A percentile compares a stretch with the other conserved stretches of the same genome.
Conservation (phyloP, 2,888 invertebrate species). For the Brassicogethes aeneus region DNA sequence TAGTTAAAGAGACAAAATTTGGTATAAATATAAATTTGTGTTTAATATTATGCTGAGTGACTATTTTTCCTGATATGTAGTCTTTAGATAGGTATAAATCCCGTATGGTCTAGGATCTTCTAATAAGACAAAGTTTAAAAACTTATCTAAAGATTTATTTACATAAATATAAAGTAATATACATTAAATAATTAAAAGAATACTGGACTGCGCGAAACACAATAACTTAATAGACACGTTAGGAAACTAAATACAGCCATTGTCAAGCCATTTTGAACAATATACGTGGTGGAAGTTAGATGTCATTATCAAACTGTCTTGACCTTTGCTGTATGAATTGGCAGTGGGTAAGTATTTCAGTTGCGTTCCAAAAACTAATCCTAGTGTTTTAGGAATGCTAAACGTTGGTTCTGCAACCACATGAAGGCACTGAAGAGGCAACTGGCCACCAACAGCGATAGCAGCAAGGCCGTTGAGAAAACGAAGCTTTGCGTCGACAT, state of each 20-base stretch:
- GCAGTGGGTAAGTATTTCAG: not conserved
- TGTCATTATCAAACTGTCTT: too few species aligned
- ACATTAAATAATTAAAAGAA: not conserved
- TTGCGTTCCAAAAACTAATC: not conserved
- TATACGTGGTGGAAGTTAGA: too few species aligned
- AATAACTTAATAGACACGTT: not conserved
- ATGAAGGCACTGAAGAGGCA: slow-evolving; percentile 45
- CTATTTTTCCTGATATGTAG: too few species aligned
- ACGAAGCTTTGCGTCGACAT: slow-evolving; percentile 56
- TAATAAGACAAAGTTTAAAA: not conserved
- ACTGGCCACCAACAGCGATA: slow-evolving; percentile 51
- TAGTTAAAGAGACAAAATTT: too few species aligned
- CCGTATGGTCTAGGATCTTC: too few species aligned
- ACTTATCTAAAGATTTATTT: not conserved
- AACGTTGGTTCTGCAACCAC: slow-evolving; percentile 43
- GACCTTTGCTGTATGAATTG: too few species aligned
- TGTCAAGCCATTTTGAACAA: too few species aligned
- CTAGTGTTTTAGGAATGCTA: slow-evolving; percentile 1
- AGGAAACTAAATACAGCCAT: too few species aligned
- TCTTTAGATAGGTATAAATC: too few species aligned
- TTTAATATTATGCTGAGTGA: too few species aligned
- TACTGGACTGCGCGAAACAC: not conserved
- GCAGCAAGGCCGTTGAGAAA: slow-evolving; percentile 50
- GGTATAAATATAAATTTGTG: too few species aligned
- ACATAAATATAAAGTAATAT: slow-evolving; percentile 1